Conservation (phyloP, 2,888 invertebrate species). For the Malthinus seriepunctatus region DNA sequence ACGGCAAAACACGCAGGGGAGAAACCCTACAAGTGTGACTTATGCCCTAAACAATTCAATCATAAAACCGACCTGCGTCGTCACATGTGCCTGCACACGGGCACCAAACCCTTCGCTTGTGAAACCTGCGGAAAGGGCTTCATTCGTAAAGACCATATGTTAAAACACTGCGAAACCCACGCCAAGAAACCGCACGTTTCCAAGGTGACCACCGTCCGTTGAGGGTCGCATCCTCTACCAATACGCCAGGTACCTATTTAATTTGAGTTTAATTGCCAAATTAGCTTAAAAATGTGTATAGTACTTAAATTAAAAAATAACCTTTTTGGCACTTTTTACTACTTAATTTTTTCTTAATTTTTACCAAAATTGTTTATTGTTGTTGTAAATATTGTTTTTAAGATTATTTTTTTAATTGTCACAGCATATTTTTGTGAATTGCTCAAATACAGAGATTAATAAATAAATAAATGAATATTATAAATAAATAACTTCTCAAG, state of each 20-base stretch:
- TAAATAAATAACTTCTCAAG: not conserved
- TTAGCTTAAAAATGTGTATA: slow-evolving; percentile 38
- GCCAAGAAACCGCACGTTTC: slow-evolving; percentile 59
- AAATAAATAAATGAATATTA: too few relatives aligned
- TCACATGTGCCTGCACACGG: slow-evolving; percentile 87
- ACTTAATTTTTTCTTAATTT: slow-evolving; percentile 34
- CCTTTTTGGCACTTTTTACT: slow-evolving; percentile 46
- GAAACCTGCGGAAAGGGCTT: slow-evolving; percentile 84
- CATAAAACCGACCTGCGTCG: slow-evolving; percentile 88
- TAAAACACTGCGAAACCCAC: slow-evolving; percentile 84
- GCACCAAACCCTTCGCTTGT: slow-evolving; percentile 81
- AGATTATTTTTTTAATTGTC: slow-evolving; percentile 23
- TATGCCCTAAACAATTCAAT: slow-evolving; percentile 87
- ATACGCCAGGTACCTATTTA: slow-evolving; percentile 26
- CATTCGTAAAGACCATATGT: slow-evolving; percentile 89
- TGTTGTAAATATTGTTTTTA: slow-evolving; percentile 29
- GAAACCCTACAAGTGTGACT: slow-evolving; percentile 84
- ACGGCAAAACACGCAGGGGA: slow-evolving; percentile 77
- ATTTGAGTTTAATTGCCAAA: slow-evolving; percentile 23
- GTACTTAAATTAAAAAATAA: slow-evolving; percentile 33
- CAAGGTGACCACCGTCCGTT: slow-evolving; percentile 39
- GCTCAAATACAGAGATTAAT: slow-evolving; percentile 37
- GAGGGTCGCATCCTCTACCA: slow-evolving; percentile 27
- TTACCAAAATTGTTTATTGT: slow-evolving; percentile 23
- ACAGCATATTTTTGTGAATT: slow-evolving; percentile 34